Evolutionary conservation across 2,888 invertebrate genomes (phyloP).

Genomic region (Cephus pygmeus): DNA sequence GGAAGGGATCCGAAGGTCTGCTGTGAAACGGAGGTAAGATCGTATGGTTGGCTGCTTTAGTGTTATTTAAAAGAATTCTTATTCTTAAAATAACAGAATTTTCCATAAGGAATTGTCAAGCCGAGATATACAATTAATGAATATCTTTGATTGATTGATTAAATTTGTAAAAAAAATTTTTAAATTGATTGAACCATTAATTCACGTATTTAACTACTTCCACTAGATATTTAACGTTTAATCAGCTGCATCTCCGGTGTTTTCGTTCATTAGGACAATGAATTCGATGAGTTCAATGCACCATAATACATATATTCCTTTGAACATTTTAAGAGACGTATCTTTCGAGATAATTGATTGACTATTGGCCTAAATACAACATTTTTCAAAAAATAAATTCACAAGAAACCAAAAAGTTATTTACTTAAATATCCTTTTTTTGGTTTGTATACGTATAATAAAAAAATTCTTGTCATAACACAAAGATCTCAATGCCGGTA

Average conservation of each 20-base stretch:
- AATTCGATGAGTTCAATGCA: not conserved
- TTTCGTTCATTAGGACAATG: not conserved
- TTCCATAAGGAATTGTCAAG: not conserved
- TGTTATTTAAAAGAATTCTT: not conserved
- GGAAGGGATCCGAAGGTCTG: slow-evolving; percentile 65
- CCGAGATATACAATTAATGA: not conserved
- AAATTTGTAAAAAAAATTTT: not conserved
- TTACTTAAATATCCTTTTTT: no score
- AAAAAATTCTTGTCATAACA: not conserved
- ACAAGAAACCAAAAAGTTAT: not conserved
- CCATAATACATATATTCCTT: not conserved
- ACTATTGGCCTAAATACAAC: not conserved
- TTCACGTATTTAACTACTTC: not conserved
- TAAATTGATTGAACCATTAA: not conserved
- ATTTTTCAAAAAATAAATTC: not conserved
- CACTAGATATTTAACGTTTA: not conserved
- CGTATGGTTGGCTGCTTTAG: not conserved
- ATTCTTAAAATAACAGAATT: not conserved
- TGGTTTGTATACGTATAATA: no score
- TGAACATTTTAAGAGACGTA: not conserved
- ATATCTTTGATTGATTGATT: not conserved
- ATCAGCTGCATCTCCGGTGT: not conserved
- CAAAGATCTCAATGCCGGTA: not conserved
- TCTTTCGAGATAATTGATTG: not conserved
- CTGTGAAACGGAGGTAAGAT: slow-evolving; percentile 44